phyloP scores from a whole-genome alignment of 2,888 invertebrate species.

The Pseudococcus jackbeardsleyi region DNA sequence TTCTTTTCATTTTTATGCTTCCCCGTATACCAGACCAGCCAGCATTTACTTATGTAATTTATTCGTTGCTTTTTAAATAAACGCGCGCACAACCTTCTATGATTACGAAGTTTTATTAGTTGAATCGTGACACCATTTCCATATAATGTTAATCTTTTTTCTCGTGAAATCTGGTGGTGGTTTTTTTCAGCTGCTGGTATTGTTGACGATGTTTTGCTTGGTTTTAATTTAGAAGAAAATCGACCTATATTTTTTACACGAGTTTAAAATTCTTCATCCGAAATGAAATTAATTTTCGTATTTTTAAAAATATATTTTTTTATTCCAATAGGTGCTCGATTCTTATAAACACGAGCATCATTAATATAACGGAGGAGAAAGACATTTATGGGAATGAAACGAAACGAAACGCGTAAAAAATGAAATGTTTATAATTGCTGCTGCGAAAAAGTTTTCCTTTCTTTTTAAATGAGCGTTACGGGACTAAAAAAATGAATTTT shows the following conservation, averaged over 20 bases:
- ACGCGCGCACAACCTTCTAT: not conserved
- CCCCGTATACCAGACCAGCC: not conserved
- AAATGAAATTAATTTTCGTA: not conserved
- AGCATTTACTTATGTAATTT: constrained; percentile 13
- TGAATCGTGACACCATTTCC: constrained; percentile 1
- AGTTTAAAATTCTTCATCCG: not conserved
- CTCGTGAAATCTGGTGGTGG: not conserved
- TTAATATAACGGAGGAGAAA: not conserved
- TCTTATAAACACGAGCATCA: not conserved
- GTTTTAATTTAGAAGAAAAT: not conserved
- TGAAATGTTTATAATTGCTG: constrained; percentile 10
- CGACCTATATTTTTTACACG: not conserved
- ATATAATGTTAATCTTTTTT: constrained; percentile 2
- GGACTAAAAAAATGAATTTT: constrained; percentile 18
- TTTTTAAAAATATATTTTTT: not conserved
- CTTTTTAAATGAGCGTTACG: constrained; percentile 35
- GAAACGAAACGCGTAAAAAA: constrained; percentile 3
- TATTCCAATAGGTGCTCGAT: not conserved
- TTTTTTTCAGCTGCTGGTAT: not conserved
- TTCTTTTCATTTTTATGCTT: constrained; percentile 33
- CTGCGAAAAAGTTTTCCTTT: not conserved
- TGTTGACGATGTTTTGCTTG: not conserved
- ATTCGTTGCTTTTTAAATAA: constrained; percentile 25
- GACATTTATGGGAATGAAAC: not conserved
- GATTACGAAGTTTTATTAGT: constrained; percentile 2